Base-by-base conservation (phyloP, 2,797 vertebrate genomes). In the Esox masquinongy region DNA sequence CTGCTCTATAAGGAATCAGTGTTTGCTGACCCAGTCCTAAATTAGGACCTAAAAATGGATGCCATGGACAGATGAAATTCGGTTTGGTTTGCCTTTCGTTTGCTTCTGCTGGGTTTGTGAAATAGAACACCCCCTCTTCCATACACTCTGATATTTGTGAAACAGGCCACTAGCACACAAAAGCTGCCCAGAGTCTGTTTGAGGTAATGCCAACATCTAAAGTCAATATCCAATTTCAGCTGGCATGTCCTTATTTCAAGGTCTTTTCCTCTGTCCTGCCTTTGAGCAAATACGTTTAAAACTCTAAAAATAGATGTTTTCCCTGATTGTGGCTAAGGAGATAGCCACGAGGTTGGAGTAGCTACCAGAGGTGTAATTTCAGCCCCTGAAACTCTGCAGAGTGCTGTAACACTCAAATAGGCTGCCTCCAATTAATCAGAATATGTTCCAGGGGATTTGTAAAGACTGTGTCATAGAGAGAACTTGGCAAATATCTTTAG, bases 121-220 rank as follows among this genome's bases (percentile, higher is more conserved):
- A 82, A 87, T 79, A 75, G 67, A 80, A 83, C 78, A 77, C 75
- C 73, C 51, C 66, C 36, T 49, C 16, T 24, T 61, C 34, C 53
- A 70, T 75, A 78, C 80, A 75, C 69, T 72, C 36, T 50, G 75
- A 78, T 74, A 78, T 80, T 82, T 77, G 76, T 80, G 78, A 82
- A 75, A 77, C 14, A 50, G 76, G 78, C 26, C 31, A 70, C 72
- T 66, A 83, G 26, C 31, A 56, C 74, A 78, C 43, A 72, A 79
- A 83, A 71, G 80, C 61, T 61, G 53, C 68, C 72, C 79, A 69
- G 74, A 67, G 43, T 53, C 64, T 50, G 78, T 78, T 67, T 78
- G 68, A 74, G 63, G 31, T 75, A 68, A 79, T 74, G 70, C 49
- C 29, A 39, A 72, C 73, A 72, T n/a, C n/a, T 79, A 73, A 59